Evolutionary conservation across 2,888 invertebrate species (phyloP).

Genomic region (Bellardia pandia): DNA sequence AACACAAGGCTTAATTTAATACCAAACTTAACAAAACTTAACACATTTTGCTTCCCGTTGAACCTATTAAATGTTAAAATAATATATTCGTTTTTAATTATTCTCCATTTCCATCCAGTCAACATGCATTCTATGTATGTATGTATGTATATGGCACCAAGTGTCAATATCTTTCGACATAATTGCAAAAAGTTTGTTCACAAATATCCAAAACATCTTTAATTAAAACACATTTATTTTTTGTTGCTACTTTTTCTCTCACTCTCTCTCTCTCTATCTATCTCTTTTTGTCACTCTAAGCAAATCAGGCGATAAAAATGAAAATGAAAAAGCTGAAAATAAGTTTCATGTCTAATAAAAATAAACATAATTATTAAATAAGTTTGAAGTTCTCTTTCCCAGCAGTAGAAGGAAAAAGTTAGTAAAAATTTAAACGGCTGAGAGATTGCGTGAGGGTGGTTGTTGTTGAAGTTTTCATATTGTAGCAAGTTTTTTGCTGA

Average conservation of each 20-base stretch:
- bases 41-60: background rate
- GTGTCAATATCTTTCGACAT: slow-evolving; percentile 69
- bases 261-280: background rate
- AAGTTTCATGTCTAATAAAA: slow-evolving; percentile 71
- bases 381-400: slow-evolving; percentile 44
- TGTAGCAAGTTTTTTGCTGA: slow-evolving; percentile 34
- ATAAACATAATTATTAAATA: slow-evolving; percentile 71
- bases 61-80: background rate
- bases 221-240: slow-evolving; percentile 58
- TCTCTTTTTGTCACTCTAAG: background rate
- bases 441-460: slow-evolving; percentile 10
- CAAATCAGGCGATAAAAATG: slow-evolving; percentile 60
- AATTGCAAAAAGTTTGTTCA: slow-evolving; percentile 59
- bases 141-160: slow-evolving; percentile 13
- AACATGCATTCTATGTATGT: background rate
- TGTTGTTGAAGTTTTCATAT: slow-evolving; percentile 36
- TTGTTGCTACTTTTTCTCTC: background rate
- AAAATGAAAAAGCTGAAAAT: slow-evolving; percentile 61
- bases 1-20: no score
- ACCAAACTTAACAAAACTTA: no score
- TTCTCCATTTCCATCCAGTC: background rate
- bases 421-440: background rate
- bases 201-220: slow-evolving; percentile 33
- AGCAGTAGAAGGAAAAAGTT: slow-evolving; percentile 8
- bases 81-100: slow-evolving; percentile 15